These are phyloP conservation scores for Pollimyrus isidori DNA, from an alignment of 2,113 vertebrate species.

Conservation along the genomic window DNA sequence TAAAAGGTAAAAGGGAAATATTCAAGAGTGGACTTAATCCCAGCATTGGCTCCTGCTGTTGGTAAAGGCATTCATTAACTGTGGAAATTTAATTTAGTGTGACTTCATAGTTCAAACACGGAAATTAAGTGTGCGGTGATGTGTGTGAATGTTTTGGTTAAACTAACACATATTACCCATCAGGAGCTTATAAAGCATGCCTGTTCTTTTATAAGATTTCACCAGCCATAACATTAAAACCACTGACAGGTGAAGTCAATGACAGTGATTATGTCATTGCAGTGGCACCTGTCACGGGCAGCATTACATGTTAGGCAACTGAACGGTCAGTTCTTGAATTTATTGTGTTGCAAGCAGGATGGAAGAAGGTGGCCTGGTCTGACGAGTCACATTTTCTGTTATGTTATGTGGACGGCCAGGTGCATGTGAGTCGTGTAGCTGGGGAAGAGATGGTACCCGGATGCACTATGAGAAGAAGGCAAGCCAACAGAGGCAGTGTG, in stretches of 20 bases:
- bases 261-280: neutral
- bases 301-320: neutral
- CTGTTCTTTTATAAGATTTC: neutral
- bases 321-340: neutral
- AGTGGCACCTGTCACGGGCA: neutral
- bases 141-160: neutral
- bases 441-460: too few relatives aligned
- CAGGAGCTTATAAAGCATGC: neutral
- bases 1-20: neutral
- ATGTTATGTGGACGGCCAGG: too few relatives aligned
- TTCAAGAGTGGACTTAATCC: neutral
- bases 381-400: too few relatives aligned
- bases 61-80: neutral
- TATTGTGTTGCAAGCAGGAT: neutral
- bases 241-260: neutral
- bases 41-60: neutral
- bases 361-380: too few relatives aligned
- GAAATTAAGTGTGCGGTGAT: neutral
- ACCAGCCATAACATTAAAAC: neutral
- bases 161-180: neutral
- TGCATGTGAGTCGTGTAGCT: too few relatives aligned
- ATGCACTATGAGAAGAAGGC: too few relatives aligned
- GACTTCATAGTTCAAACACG: neutral
- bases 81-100: neutral
- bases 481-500: neutral